These are phyloP conservation scores for Holothuria leucospilota DNA, from an alignment of 53 echinoderm and acorn worm species.

Conservation along the genomic window DNA sequence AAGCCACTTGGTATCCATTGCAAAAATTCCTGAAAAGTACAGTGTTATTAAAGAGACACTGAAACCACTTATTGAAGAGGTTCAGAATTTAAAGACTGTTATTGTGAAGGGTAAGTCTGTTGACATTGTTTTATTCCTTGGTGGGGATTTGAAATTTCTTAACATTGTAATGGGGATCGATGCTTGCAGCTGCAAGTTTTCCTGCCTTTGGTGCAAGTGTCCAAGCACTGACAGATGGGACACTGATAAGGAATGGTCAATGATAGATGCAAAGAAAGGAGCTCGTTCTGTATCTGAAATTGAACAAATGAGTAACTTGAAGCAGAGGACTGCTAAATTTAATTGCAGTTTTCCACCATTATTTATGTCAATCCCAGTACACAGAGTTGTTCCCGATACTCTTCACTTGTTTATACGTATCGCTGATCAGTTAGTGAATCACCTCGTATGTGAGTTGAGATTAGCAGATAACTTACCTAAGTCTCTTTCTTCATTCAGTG, in stretches of 20 bases:
- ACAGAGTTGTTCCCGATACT: conserved; percentile 30
- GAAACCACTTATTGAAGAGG: no score
- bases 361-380: conserved; percentile 35
- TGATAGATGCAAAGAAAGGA: conserved; percentile 27
- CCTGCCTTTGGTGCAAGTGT: conserved; percentile 48
- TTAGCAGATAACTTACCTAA: not conserved
- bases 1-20: not conserved
- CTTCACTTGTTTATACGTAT: conserved; percentile 44
- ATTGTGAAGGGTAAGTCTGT: not conserved
- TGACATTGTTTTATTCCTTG: not conserved
- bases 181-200: not conserved
- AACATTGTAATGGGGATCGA: conserved; percentile 30
- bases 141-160: conserved; percentile 27
- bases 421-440: conserved; percentile 27
- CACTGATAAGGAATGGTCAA: conserved; percentile 23
- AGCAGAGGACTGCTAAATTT: conserved; percentile 2
- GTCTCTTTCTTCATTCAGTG: no score
- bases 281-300: conserved; percentile 24
- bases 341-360: conserved; percentile 4
- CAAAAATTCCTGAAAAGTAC: no score
- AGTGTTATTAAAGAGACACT: no score
- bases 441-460: conserved; percentile 2
- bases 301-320: not conserved
- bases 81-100: no score
- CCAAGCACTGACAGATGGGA: not conserved